phyloP scores from a whole-genome alignment of 2,888 invertebrate species.

The Axea sp. region DNA sequence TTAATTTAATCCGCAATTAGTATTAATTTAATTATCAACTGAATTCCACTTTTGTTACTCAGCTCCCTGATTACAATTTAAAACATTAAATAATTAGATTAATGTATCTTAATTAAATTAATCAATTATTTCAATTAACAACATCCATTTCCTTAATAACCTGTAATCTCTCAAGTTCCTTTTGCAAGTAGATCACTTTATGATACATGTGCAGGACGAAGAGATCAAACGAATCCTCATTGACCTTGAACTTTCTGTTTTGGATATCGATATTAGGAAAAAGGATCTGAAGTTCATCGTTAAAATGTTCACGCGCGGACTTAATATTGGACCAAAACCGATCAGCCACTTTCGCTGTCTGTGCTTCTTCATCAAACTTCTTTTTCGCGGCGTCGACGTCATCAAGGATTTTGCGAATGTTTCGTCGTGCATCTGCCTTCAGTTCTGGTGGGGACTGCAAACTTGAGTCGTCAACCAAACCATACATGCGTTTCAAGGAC shows the following conservation, averaged over 20 bases:
- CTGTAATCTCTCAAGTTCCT: slow-evolving; percentile 87
- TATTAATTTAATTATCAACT: too few relatives aligned
- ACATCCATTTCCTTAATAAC: too few relatives aligned
- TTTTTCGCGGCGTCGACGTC: slow-evolving; percentile 83
- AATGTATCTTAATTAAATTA: too few relatives aligned
- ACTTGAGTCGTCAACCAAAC: slow-evolving; percentile 77
- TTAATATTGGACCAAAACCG: slow-evolving; percentile 91
- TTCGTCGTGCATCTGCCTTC: slow-evolving; percentile 73
- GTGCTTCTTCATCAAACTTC: slow-evolving; percentile 81
- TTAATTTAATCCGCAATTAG: too few relatives aligned
- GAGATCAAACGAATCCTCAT: slow-evolving; percentile 86
- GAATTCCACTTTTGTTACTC: too few relatives aligned
- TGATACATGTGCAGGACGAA: slow-evolving; percentile 89
- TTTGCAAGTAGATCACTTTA: slow-evolving; percentile 87
- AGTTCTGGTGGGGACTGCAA: slow-evolving; percentile 77
- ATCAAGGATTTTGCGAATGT: slow-evolving; percentile 78
- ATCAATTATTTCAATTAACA: too few relatives aligned
- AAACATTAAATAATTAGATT: too few relatives aligned
- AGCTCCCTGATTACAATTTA: too few relatives aligned
- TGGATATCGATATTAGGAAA: slow-evolving; percentile 86
- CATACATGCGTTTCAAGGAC: slow-evolving; percentile 78
- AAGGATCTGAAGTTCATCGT: slow-evolving; percentile 85
- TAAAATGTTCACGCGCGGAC: slow-evolving; percentile 82
- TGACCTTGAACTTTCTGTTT: slow-evolving; percentile 83
- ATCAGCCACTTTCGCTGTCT: slow-evolving; percentile 84